These are phyloP conservation scores for Hyppa rectilinea DNA, from an alignment of 2,888 invertebrate genomes.

Conservation along the genomic window DNA sequence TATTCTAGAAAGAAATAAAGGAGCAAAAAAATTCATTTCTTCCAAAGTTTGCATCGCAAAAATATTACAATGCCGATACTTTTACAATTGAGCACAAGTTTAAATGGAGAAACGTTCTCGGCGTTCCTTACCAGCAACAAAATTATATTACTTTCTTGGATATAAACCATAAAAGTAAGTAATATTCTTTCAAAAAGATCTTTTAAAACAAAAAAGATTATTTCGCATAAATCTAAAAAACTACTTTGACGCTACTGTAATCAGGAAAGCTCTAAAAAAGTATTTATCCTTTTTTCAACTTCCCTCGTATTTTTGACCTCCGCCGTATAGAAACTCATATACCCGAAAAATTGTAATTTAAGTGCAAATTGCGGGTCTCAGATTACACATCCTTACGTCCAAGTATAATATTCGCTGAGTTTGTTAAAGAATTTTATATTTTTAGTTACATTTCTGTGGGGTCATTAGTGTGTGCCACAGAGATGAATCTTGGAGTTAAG, in stretches of 20 bases:
- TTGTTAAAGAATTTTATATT: slow-evolving; percentile 51
- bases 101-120: slow-evolving; percentile 29
- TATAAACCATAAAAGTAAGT: slow-evolving; percentile 16
- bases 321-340: slow-evolving; percentile 53
- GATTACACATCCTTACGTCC: slow-evolving; percentile 59
- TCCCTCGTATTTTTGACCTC: slow-evolving; percentile 46
- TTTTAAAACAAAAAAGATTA: slow-evolving; percentile 14
- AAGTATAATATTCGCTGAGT: slow-evolving; percentile 44
- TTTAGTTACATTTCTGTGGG: slow-evolving; percentile 47
- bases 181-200: background rate
- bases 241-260: slow-evolving; percentile 40
- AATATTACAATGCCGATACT: slow-evolving; percentile 55
- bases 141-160: slow-evolving; percentile 17
- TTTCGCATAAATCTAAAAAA: slow-evolving; percentile 47
- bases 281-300: slow-evolving; percentile 55
- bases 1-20: slow-evolving; percentile 20
- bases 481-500: slow-evolving; percentile 1
- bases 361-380: slow-evolving; percentile 63
- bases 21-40: slow-evolving; percentile 33
- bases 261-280: slow-evolving; percentile 50
- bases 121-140: slow-evolving; percentile 17
- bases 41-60: slow-evolving; percentile 42
- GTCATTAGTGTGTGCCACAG: slow-evolving; percentile 27
- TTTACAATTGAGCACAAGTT: slow-evolving; percentile 49
- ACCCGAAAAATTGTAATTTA: slow-evolving; percentile 64